phyloP scores from a whole-genome alignment of 2,113 vertebrate species.

The Nanorana parkeri region DNA sequence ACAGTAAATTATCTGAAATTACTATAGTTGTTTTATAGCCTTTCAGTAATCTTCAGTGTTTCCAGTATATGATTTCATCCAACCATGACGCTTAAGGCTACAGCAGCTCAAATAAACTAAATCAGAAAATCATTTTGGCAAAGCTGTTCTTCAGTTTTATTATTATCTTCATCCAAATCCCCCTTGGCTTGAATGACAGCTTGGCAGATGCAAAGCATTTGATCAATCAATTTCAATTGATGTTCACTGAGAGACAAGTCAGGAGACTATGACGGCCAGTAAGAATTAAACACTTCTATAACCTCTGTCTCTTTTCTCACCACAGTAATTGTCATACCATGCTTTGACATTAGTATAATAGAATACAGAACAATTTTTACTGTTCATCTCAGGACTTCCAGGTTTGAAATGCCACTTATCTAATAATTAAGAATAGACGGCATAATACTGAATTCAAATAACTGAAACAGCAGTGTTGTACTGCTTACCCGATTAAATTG shows the following conservation, averaged over 20 bases:
- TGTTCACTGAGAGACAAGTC: conserved; percentile 63
- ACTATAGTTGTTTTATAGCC: conserved; percentile 58
- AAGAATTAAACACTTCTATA: conserved; percentile 26
- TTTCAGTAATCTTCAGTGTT: conserved; percentile 58
- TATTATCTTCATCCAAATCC: conserved; percentile 72
- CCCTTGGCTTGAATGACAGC: conserved; percentile 80
- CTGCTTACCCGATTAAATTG: too few species aligned
- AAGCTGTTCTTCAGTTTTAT: conserved; percentile 61
- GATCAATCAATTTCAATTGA: conserved; percentile 84
- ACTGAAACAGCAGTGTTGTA: too few species aligned
- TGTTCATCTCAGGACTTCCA: too few species aligned
- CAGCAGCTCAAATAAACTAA: conserved; percentile 63
- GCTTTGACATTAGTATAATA: neutral
- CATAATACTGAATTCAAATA: too few species aligned
- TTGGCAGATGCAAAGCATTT: conserved; percentile 78
- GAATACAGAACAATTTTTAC: too few species aligned
- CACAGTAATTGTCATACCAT: neutral
- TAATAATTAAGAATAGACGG: too few species aligned
- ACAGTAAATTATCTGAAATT: conserved; percentile 57
- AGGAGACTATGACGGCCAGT: conserved; percentile 61
- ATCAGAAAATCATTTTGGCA: conserved; percentile 66
- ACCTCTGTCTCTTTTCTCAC: neutral
- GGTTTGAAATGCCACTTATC: too few species aligned
- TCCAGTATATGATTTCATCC: conserved; percentile 59
- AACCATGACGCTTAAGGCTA: conserved; percentile 69